Conservation (phyloP, 1,140 invertebrate genomes). For the Eciton burchellii region DNA sequence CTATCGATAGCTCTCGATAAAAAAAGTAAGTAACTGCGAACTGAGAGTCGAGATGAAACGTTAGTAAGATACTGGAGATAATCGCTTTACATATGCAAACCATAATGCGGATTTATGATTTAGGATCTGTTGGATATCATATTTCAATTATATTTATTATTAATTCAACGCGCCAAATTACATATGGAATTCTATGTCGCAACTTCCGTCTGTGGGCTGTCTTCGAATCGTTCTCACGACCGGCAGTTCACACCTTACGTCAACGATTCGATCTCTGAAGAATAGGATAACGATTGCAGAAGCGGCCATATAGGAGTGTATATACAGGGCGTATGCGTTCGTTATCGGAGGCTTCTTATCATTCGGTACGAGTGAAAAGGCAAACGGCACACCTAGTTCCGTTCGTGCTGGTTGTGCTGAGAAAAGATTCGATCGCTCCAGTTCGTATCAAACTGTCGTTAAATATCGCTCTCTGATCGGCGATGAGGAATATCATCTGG, state of each 20-base stretch:
- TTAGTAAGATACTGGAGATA: not conserved
- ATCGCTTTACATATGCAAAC: not conserved
- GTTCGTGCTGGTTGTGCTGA: not conserved
- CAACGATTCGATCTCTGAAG: not conserved
- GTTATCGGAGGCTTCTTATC: slow-evolving; percentile 58
- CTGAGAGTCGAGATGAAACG: not conserved
- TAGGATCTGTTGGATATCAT: not conserved
- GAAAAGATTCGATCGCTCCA: slow-evolving; percentile 18
- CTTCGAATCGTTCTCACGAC: not conserved
- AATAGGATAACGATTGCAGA: slow-evolving; percentile 23
- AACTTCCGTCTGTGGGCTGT: not conserved
- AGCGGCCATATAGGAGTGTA: not conserved
- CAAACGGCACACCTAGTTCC: slow-evolving; percentile 57
- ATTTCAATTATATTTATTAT: not conserved
- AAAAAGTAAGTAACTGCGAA: not conserved
- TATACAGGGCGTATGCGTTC: slow-evolving; percentile 41
- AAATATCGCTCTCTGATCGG: slow-evolving; percentile 14
- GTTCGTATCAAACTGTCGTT: slow-evolving; percentile 38
- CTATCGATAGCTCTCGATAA: not conserved
- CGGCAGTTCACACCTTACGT: not conserved
- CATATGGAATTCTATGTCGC: not conserved
- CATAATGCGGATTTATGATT: not conserved
- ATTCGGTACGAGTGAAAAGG: slow-evolving; percentile 33
- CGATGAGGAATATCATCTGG: slow-evolving; percentile 52
- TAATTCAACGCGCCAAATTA: not conserved